Percentiles rank a stretch among this genome's conserved stretches.
Conservation (phyloP, 2,797 vertebrate genomes). For the Anguilla obscura region DNA sequence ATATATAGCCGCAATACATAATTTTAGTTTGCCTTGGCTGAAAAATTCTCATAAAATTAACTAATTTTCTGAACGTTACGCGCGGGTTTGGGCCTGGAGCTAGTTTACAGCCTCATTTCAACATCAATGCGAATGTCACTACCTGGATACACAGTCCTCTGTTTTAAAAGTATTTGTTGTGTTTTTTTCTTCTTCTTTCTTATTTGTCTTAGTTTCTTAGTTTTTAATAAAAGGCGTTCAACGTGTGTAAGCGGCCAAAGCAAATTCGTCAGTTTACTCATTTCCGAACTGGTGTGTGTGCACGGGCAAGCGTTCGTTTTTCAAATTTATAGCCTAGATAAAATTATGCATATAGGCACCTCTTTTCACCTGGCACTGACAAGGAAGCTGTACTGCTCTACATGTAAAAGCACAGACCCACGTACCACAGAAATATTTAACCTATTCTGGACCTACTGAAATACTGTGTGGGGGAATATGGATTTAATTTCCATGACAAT, state of each 20-base stretch:
- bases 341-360: background rate
- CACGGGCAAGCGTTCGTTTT: background rate
- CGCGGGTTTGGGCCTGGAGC: background rate
- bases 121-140: background rate
- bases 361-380: background rate
- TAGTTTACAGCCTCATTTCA: background rate
- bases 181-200: background rate
- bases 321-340: background rate
- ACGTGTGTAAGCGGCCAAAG: background rate
- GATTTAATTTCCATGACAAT: slow-evolving; percentile 3
- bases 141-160: background rate
- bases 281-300: background rate
- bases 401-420: background rate
- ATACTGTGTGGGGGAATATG: background rate
- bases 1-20: background rate
- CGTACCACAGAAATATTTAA: background rate
- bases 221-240: background rate
- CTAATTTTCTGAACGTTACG: background rate
- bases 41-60: background rate
- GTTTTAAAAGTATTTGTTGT: background rate
- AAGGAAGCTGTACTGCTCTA: background rate
- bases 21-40: background rate
- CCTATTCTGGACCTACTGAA: background rate
- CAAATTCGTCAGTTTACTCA: background rate
- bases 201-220: background rate